Evolutionary conservation across 2,113 vertebrate species (phyloP).

Genomic region (Pongo pygmaeus): DNA sequence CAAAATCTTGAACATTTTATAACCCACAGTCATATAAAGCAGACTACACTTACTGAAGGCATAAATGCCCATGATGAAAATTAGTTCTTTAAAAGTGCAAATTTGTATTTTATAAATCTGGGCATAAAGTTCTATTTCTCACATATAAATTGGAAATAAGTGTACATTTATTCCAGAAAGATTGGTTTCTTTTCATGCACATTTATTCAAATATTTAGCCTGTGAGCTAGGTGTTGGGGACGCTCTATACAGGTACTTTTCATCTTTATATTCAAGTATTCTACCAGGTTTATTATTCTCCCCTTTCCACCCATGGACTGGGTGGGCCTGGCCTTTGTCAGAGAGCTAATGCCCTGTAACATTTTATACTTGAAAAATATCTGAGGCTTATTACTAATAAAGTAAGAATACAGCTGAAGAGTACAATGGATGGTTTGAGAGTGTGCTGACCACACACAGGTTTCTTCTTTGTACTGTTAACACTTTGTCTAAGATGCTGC

Average conservation of each 20-base stretch:
- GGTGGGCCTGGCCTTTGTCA: background rate
- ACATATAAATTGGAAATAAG: constrained; percentile 61
- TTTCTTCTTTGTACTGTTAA: background rate
- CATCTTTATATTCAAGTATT: background rate
- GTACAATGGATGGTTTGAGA: background rate
- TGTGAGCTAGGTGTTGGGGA: background rate
- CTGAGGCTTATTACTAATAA: background rate
- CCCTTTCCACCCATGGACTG: background rate
- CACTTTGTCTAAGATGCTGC: background rate
- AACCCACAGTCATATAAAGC: background rate
- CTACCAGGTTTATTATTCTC: background rate
- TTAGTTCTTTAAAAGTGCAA: background rate
- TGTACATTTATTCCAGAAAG: constrained; percentile 10
- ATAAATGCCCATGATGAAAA: constrained; percentile 9
- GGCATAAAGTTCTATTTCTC: background rate
- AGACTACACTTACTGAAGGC: background rate
- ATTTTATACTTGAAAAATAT: constrained; percentile 11
- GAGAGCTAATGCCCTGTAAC: background rate
- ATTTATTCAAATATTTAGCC: background rate
- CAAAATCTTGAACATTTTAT: background rate
- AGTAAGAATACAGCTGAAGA: background rate
- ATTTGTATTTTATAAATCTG: background rate
- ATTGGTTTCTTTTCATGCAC: background rate
- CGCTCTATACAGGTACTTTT: background rate
- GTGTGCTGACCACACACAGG: background rate